These are phyloP conservation scores for Vultur gryphus DNA, from an alignment of 2,797 vertebrate genomes.

Conservation along the genomic window DNA sequence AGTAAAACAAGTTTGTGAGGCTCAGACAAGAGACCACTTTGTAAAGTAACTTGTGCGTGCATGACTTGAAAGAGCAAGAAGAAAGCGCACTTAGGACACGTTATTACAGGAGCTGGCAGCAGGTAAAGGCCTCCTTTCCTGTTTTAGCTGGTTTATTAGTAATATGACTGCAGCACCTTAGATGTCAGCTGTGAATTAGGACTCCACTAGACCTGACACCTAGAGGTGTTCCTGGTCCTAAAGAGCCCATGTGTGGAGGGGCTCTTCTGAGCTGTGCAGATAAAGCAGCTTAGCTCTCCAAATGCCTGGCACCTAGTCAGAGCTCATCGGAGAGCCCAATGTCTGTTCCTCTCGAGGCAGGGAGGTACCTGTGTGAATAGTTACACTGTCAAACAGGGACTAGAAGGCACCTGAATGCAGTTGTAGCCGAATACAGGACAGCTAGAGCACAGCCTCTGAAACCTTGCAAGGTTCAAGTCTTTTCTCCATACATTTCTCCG, in stretches of 20 bases:
- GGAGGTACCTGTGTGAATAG: background rate
- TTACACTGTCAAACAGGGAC: background rate
- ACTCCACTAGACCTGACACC: background rate
- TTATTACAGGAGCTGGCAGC: constrained; percentile 57
- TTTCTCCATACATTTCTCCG: background rate
- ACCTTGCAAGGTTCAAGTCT: background rate
- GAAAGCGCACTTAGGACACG: constrained; percentile 27
- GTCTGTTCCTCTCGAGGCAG: rapidly evolving
- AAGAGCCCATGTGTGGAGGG: background rate
- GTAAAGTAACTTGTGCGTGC: constrained; percentile 57
- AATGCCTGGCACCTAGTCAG: background rate
- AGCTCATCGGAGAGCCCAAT: background rate
- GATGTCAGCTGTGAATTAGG: background rate
- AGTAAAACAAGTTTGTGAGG: constrained; percentile 66
- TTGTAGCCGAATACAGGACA: background rate
- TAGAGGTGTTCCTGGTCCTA: background rate
- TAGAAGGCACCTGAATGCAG: background rate
- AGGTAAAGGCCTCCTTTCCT: constrained; percentile 10
- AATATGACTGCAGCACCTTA: background rate
- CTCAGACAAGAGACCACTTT: constrained; percentile 68
- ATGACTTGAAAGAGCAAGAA: constrained; percentile 54
- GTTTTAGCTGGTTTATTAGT: background rate
- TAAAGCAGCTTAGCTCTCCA: background rate
- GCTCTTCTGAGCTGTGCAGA: background rate
- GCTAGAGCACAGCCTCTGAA: background rate